A percentile compares a stretch with the other conserved stretches of the same genome.
Conservation (phyloP, 2,888 invertebrate genomes). For the Chrysodeixis includens region DNA sequence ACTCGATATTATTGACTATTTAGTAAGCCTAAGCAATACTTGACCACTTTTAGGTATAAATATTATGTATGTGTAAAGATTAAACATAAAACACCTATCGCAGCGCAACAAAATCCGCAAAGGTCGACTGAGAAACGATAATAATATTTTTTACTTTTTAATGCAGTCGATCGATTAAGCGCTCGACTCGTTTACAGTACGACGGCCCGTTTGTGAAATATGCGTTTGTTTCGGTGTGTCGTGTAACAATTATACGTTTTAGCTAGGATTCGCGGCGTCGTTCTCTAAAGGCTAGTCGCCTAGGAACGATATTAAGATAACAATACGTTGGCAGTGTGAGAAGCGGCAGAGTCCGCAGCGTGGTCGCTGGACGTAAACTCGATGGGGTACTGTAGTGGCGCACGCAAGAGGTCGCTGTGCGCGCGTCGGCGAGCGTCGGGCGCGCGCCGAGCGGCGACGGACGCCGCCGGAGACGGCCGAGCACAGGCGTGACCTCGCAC, state of each 20-base stretch:
- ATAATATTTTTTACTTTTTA: slow-evolving; percentile 84
- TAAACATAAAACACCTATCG: slow-evolving; percentile 70
- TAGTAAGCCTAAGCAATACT: slow-evolving; percentile 66
- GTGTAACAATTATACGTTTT: slow-evolving; percentile 63
- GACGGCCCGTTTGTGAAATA: slow-evolving; percentile 70
- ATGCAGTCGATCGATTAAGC: slow-evolving; percentile 87
- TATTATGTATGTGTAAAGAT: slow-evolving; percentile 55
- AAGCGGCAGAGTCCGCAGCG: slow-evolving; percentile 85
- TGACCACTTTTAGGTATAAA: slow-evolving; percentile 65
- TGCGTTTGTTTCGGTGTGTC: slow-evolving; percentile 60
- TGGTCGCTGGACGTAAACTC: slow-evolving; percentile 82
- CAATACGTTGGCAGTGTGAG: slow-evolving; percentile 85
- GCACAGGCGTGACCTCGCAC: slow-evolving; percentile 86
- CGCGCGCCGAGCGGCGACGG: slow-evolving; percentile 76
- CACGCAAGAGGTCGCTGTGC: slow-evolving; percentile 83
- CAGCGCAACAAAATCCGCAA: slow-evolving; percentile 82
- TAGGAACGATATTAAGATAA: slow-evolving; percentile 83
- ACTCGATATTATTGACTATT: slow-evolving; percentile 65
- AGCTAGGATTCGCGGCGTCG: slow-evolving; percentile 73
- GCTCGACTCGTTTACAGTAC: slow-evolving; percentile 77
- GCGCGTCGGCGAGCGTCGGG: slow-evolving; percentile 80
- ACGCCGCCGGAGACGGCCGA: slow-evolving; percentile 72
- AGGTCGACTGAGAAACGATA: slow-evolving; percentile 79
- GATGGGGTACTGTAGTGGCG: slow-evolving; percentile 77
- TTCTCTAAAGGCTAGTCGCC: slow-evolving; percentile 76